Base-by-base conservation (phyloP, 2,113 vertebrate genomes). In the Thamnophis sirtalis region DNA sequence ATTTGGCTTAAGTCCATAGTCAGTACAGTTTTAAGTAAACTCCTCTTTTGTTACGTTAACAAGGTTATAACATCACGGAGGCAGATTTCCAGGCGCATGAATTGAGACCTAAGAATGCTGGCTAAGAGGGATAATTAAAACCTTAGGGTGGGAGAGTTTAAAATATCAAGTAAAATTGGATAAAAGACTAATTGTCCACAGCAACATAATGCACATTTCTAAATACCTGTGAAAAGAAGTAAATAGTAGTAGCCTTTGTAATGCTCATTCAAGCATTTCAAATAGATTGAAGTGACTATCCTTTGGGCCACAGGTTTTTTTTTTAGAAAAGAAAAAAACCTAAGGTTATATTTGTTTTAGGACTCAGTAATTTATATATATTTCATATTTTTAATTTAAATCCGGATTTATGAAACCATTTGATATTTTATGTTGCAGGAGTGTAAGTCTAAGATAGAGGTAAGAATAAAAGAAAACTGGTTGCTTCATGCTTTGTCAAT, bases 31-130 rank as follows among this genome's bases (percentile, higher is more conserved):
- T 98, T 98, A 98, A 98, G 98, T 98, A 98, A 98, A 98, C 98
- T 98, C 98, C 97, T 98, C 97, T 98, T 98, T 98, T 98, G 98
- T 98, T 98, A 98, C 98, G 98, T 97, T 98, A 98, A 98, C 97
- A 98, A 97, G 98, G 97, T 98, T 98, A 98, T 98, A 98, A 97
- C 97, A 98, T 98, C 98, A 97, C 96, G 96, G 95, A 95, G 97
- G 97, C 97, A 97, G 97, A 96, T 97, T 98, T 98, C 97, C 98
- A 98, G 97, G 97, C 97, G 97, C 96, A 97, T 94, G 96, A 96
- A 96, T 96, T 96, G 85, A 94, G 96, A 94, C 95, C 96, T 96
- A 96, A 97, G 96, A 96, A 95, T 96, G 95, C 91, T 95, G 96
- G 94, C 95, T 93, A 95, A 96, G 96, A 85, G 95, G 95, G 96